A percentile compares a stretch with the other conserved stretches of the same genome.
Conservation (phyloP, 2,888 invertebrate species). For the Sesamia inferens region DNA sequence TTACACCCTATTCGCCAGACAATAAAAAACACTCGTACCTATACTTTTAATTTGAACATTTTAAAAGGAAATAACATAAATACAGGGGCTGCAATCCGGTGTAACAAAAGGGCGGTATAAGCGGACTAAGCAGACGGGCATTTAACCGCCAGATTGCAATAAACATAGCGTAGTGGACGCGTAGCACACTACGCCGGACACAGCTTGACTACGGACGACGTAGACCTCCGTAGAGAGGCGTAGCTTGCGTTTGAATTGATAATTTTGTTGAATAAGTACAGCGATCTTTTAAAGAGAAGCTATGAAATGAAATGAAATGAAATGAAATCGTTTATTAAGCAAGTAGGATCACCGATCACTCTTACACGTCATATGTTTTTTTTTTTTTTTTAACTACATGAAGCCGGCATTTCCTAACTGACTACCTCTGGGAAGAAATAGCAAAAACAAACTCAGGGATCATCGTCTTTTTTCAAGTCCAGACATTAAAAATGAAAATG, state of each 20-base stretch:
- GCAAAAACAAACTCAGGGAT: no score
- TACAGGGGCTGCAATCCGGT: conserved; percentile 70
- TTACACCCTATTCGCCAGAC: conserved; percentile 26
- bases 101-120: conserved; percentile 82
- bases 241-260: background rate
- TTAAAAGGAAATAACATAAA: conserved; percentile 66
- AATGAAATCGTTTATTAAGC: no score
- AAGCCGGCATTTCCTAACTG: no score
- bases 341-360: no score
- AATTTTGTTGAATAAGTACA: background rate
- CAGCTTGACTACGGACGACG: conserved; percentile 80
- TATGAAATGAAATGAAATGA: no score
- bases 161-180: conserved; percentile 87
- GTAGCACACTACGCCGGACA: conserved; percentile 83
- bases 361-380: no score
- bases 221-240: conserved; percentile 67
- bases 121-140: conserved; percentile 84
- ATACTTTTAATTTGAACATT: conserved; percentile 58
- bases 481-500: no score
- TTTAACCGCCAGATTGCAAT: conserved; percentile 89
- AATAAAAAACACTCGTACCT: conserved; percentile 39
- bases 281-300: no score
- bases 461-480: no score
- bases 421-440: no score
- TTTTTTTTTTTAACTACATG: no score